Conservation (phyloP, 2,797 vertebrate genomes). For the Australoheros facetus region DNA sequence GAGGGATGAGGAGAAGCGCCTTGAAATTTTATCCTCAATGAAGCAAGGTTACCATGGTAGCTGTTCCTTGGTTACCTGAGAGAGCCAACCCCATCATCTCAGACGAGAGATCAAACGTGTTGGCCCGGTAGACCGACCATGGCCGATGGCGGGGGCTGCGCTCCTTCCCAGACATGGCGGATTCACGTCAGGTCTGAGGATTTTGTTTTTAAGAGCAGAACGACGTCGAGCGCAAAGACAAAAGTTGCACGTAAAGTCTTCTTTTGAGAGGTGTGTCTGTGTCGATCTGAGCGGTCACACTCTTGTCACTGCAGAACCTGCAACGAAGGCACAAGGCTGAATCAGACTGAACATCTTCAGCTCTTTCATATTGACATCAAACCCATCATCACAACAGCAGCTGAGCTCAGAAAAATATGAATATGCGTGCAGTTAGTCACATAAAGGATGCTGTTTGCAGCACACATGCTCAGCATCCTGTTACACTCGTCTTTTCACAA, state of each 20-base stretch:
- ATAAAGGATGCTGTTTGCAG: not conserved
- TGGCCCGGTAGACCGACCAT: conserved; percentile 91
- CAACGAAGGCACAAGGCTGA: conserved; percentile 8
- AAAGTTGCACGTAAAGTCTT: not conserved
- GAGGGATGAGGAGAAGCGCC: not conserved
- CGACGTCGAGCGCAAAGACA: not conserved
- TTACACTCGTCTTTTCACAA: not conserved
- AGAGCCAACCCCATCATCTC: conserved; percentile 95
- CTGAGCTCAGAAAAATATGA: not conserved
- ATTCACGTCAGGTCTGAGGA: conserved; percentile 61
- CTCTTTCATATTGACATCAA: not conserved
- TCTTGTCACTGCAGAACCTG: conserved; percentile 41
- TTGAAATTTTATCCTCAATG: conserved; percentile 13
- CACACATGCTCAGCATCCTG: not conserved
- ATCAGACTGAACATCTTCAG: conserved; percentile 6
- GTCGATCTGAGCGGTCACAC: conserved; percentile 20
- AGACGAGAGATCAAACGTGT: conserved; percentile 92
- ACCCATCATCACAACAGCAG: not conserved
- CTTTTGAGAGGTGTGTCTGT: not conserved
- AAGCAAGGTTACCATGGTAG: conserved; percentile 56
- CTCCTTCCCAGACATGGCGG: conserved; percentile 92
- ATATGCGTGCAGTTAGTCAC: not conserved
- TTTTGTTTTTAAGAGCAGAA: conserved; percentile 8
- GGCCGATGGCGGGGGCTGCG: conserved; percentile 94
- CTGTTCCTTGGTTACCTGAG: conserved; percentile 82